phyloP scores from a whole-genome alignment of 2,888 invertebrate genomes.

The Heteromyza rotundicornis region DNA sequence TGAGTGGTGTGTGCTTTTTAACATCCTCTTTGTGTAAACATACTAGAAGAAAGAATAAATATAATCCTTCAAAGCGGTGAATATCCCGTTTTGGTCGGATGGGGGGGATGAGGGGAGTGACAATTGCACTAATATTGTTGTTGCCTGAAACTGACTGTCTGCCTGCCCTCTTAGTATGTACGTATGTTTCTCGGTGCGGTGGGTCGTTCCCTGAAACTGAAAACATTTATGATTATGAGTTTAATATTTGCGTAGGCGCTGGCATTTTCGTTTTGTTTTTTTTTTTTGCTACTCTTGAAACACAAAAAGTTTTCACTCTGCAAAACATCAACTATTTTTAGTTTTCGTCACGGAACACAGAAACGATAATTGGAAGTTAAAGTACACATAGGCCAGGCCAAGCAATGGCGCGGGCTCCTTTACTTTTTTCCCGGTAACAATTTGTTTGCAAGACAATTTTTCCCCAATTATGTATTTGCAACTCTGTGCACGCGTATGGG shows the following conservation, averaged over 20 bases:
- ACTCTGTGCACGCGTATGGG: too few relatives aligned
- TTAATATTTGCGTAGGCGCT: conserved; percentile 22
- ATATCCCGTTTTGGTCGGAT: conserved; percentile 18
- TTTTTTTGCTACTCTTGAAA: conserved; percentile 4
- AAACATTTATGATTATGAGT: conserved; percentile 24
- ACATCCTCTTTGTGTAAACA: conserved; percentile 18
- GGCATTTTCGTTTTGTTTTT: conserved; percentile 8
- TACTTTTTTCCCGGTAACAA: too few relatives aligned
- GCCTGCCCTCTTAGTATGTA: too few relatives aligned
- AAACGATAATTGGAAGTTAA: conserved; percentile 19
- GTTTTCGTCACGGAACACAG: conserved; percentile 5
- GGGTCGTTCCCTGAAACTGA: conserved; percentile 6
- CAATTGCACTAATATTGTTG: too few relatives aligned
- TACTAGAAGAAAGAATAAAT: conserved; percentile 20
- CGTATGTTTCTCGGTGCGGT: too few relatives aligned
- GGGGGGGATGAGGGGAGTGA: conserved; percentile 6
- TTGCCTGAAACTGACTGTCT: neutral
- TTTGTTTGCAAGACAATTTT: too few relatives aligned
- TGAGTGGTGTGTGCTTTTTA: conserved; percentile 15
- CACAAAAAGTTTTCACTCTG: neutral
- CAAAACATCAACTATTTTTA: conserved; percentile 20
- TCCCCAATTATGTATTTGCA: too few relatives aligned
- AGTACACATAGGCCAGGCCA: neutral
- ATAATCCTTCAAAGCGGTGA: conserved; percentile 27
- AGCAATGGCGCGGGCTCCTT: too few relatives aligned